Conservation (phyloP, 2,888 invertebrate species). For the Eudemis profundana region DNA sequence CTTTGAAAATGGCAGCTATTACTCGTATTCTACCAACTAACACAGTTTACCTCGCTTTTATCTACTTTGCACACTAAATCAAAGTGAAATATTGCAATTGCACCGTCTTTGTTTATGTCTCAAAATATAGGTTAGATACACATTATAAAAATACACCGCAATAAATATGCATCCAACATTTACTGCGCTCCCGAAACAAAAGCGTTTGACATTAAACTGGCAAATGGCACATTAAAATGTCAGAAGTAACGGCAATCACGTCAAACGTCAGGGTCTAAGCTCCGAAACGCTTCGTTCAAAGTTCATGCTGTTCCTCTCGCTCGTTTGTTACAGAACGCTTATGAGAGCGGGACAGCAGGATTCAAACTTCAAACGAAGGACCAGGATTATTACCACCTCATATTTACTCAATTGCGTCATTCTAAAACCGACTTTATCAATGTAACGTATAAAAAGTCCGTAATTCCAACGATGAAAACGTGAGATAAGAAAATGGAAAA, state of each 20-base stretch:
- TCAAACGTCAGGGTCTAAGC: constrained; percentile 49
- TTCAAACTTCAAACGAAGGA: no score
- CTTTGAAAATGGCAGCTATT: no score
- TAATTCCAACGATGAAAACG: no score
- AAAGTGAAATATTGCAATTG: constrained; percentile 16
- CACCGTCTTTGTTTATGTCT: constrained; percentile 33
- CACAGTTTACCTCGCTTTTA: constrained; percentile 1
- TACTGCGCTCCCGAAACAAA: constrained; percentile 65
- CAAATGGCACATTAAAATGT: constrained; percentile 77
- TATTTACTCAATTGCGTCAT: no score
- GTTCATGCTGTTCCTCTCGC: no score
- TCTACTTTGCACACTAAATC: constrained; percentile 28
- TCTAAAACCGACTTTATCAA: no score
- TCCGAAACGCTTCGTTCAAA: no score
- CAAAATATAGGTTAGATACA: constrained; percentile 32
- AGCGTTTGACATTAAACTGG: constrained; percentile 66
- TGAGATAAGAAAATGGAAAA: no score
- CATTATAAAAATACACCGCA: constrained; percentile 43
- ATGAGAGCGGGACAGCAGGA: no score
- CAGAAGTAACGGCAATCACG: constrained; percentile 61
- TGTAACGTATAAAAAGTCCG: no score
- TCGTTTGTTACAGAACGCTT: no score
- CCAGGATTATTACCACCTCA: no score
- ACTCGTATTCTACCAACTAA: background rate
- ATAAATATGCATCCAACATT: constrained; percentile 67